These are phyloP conservation scores for Tubulanus polymorphus DNA, from an alignment of 2,888 invertebrate genomes.

Conservation along the genomic window DNA sequence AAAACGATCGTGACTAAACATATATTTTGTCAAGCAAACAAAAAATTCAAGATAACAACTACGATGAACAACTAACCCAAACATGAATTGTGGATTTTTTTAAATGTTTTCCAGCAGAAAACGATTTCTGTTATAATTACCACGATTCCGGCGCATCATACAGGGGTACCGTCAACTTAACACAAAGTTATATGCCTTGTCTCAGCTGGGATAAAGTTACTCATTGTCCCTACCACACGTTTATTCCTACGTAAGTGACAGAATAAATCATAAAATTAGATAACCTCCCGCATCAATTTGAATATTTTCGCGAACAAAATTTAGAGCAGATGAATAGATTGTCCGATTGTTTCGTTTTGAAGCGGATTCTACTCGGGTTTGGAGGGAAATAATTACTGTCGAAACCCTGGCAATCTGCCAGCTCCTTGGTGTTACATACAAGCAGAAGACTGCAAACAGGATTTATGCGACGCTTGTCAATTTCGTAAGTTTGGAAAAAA, in stretches of 20 bases:
- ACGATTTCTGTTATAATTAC: slow-evolving; percentile 21
- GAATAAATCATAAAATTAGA: too few species aligned
- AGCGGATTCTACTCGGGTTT: slow-evolving; percentile 25
- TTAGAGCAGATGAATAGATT: too few species aligned
- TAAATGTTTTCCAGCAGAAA: slow-evolving; percentile 12
- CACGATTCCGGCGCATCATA: slow-evolving; percentile 22
- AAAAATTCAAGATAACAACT: too few species aligned
- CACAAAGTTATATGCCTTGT: slow-evolving; percentile 22
- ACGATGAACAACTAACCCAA: too few species aligned
- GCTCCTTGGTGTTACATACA: slow-evolving; percentile 32
- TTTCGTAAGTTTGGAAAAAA: slow-evolving; percentile 24
- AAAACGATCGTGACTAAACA: too few species aligned
- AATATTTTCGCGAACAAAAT: too few species aligned
- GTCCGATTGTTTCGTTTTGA: slow-evolving; percentile 1
- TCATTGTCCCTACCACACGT: slow-evolving; percentile 17
- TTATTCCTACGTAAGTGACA: neutral
- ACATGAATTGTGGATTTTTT: too few species aligned
- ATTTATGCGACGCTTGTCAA: slow-evolving; percentile 32
- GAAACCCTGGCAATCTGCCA: slow-evolving; percentile 28
- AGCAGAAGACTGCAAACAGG: slow-evolving; percentile 20
- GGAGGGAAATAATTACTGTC: slow-evolving; percentile 24
- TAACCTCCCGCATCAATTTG: too few species aligned
- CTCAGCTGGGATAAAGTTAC: slow-evolving; percentile 23
- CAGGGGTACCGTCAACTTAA: slow-evolving; percentile 22
- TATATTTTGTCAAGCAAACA: too few species aligned